These are phyloP conservation scores for Podarcis cretensis DNA, from an alignment of 2,113 vertebrate species.

Conservation along the genomic window DNA sequence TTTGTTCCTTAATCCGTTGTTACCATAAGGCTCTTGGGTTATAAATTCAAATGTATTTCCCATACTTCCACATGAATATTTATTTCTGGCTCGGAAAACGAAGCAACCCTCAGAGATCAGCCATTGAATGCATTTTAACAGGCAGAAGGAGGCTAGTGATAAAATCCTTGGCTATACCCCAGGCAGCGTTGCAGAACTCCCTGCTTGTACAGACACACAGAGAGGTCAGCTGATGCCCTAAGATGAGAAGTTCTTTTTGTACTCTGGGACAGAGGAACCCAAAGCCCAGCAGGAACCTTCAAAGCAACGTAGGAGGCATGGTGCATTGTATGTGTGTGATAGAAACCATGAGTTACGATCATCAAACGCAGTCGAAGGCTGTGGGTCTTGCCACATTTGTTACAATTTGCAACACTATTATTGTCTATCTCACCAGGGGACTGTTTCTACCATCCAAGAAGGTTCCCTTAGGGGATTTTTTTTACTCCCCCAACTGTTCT, in stretches of 20 bases:
- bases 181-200: background rate
- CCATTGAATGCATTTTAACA: background rate
- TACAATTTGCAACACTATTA: conserved; percentile 3
- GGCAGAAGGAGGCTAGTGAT: background rate
- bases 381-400: background rate
- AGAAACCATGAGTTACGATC: background rate
- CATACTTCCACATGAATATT: background rate
- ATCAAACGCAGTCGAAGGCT: background rate
- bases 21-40: background rate
- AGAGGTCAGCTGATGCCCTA: background rate
- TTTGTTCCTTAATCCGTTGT: background rate
- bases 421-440: background rate
- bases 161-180: background rate
- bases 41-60: background rate
- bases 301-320: background rate
- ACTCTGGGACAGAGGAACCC: background rate
- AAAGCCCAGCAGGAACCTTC: conserved; percentile 3
- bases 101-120: background rate
- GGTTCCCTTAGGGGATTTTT: background rate
- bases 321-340: no score
- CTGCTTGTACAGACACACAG: background rate
- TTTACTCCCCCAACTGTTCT: background rate
- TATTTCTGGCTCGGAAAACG: background rate
- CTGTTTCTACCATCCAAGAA: background rate
- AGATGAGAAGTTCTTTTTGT: background rate